Base-by-base conservation (phyloP, 2,888 invertebrate genomes). In the Xylophagus ater region DNA sequence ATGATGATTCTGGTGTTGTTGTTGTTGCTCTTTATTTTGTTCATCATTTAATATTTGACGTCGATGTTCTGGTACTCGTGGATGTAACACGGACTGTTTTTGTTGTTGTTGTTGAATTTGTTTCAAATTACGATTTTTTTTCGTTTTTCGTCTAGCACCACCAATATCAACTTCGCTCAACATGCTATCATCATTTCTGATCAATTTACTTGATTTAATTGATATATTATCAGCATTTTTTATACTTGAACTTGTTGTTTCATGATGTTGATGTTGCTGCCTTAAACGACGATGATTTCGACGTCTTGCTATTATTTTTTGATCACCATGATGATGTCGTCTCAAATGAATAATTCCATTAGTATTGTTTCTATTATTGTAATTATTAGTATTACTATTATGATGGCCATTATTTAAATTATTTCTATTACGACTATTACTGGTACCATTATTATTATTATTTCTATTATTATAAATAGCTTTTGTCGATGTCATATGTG, bases 281-380 rank as follows among this genome's bases (percentile, higher is more conserved):
- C n/a, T n/a, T n/a, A n/a, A n/a, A 42, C 52, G 54, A 41, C 55
- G 53, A 44, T 53, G 56, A 31, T 60, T 56, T 42, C 60, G 53
- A 43, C 61, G 56, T 41, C 59, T 53, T 45, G 54, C 53, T 46
- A 57, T 49, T 49, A 50, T 48, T 45, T 53, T 52, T 39, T 59
- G 57, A 55, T 59, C 56, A 53, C 59, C 56, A 47, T 61, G 61
- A 55, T 61, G 61, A 54, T 34, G 34, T 20, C 20, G 34, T 23
- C 39, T 19, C 28, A n/a, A n/a, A n/a, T n/a, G n/a, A n/a, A n/a
- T n/a, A n/a, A n/a, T n/a, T n/a, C n/a, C n/a, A n/a, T n/a, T n/a
- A n/a, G n/a, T n/a, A n/a, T n/a, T n/a, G n/a, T n/a, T n/a, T n/a
- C n/a, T n/a, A n/a, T n/a, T n/a, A n/a, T n/a, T n/a, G n/a, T n/a